Base-by-base conservation (phyloP, 2,113 vertebrate species). In the Struthio camelus region DNA sequence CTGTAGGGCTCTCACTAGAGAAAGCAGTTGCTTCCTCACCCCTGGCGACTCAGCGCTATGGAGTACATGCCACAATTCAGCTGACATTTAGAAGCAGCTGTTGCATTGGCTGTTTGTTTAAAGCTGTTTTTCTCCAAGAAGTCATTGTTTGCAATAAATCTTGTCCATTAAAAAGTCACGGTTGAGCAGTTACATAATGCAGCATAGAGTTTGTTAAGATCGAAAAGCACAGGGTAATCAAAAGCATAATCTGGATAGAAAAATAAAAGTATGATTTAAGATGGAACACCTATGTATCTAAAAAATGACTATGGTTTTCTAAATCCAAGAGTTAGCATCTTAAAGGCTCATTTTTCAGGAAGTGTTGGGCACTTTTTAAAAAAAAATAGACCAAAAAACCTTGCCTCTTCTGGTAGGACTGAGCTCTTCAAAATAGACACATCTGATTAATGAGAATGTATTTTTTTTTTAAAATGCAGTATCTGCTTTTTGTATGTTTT, bases 91-190 rank as follows among this genome's bases (percentile, higher is more conserved):
- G 51, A 75, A 86, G 71, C 85, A 87, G 85, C 42, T 95, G 85
- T 75, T 91, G 51, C 56, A 84, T 38, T 27, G 28, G 24, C 7
- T n/a, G 32, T 71, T 94, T 93, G 32, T 94, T 82, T 78, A 87
- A 95, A 93, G 67, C 40, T 64, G 25, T 62, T 90, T 85, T 93
- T 78, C 64, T 89, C 42, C 4, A 6, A 67, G 51, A 97, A 84
- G 25, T 34, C 54, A 76, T 93, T 64, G 88, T 85, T 80, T 85
- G 38, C 94, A 95, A 83, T 91, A 93, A 83, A 93, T 86, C 67
- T 40, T 71, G 64, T 88, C 87, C 71, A 83, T 93, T 95, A 91
- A 93, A 91, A 36, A 71, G 87, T 51, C 28, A 83, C 0, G 4
- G 67, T 89, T 93, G 69, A 88, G 67, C 50, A 91, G 78, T 84